phyloP scores from a whole-genome alignment of 2,113 vertebrate species.

The Dissostichus mawsoni region DNA sequence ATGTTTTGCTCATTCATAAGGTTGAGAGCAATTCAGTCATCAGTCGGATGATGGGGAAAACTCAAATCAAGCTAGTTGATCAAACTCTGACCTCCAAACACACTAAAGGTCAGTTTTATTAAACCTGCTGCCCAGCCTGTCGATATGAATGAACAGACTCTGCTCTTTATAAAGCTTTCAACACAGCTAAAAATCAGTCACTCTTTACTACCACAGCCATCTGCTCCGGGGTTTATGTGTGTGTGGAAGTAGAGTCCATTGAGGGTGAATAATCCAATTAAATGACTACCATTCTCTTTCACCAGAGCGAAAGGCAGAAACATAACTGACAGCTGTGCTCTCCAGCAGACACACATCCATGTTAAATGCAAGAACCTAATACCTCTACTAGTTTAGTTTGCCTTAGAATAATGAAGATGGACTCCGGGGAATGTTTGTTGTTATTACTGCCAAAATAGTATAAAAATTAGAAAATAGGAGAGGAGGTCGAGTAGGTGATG shows the following conservation, averaged over 20 bases:
- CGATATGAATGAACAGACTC: constrained; percentile 63
- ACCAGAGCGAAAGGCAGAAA: constrained; percentile 50
- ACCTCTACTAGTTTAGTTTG: too few relatives aligned
- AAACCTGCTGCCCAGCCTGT: constrained; percentile 59
- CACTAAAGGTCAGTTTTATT: constrained; percentile 52
- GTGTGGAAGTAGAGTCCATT: constrained; percentile 63
- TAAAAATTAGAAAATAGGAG: constrained; percentile 8
- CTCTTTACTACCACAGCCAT: constrained; percentile 75
- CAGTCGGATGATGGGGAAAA: not conserved
- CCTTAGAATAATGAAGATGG: too few relatives aligned
- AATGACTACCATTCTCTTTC: constrained; percentile 71
- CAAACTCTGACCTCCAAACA: constrained; percentile 41
- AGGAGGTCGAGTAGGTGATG: constrained; percentile 24
- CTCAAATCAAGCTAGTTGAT: constrained; percentile 19
- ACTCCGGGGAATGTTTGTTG: constrained; percentile 4
- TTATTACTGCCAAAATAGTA: not conserved
- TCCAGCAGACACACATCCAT: not conserved
- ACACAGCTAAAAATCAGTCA: constrained; percentile 64
- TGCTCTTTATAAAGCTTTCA: constrained; percentile 62
- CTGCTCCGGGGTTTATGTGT: constrained; percentile 58
- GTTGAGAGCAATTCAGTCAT: constrained; percentile 2
- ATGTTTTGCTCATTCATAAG: not conserved
- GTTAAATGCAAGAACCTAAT: not conserved
- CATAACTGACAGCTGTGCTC: constrained; percentile 66
- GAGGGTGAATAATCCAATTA: constrained; percentile 80